Conservation (phyloP, 2,797 vertebrate genomes). For the Pyrocephalus nanus region DNA sequence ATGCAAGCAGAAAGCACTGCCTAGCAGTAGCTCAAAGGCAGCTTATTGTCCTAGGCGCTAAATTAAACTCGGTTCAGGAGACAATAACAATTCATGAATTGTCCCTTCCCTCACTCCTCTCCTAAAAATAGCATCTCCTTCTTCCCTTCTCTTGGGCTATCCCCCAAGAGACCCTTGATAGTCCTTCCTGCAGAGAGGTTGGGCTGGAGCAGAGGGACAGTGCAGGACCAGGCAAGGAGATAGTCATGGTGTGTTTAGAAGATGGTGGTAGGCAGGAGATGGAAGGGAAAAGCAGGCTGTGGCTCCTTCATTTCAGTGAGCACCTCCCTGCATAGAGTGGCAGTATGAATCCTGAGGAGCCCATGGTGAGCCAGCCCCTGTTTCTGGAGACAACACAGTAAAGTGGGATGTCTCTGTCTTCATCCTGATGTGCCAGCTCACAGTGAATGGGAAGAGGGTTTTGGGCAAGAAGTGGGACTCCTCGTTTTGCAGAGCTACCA, state of each 20-base stretch:
- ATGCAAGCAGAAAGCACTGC: not conserved
- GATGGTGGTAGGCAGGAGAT: not conserved
- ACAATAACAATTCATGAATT: not conserved
- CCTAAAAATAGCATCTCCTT: not conserved
- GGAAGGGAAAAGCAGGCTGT: not conserved
- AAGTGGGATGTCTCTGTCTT: not conserved
- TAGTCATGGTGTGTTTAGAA: not conserved
- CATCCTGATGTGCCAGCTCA: not conserved
- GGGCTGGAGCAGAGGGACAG: fast-evolving
- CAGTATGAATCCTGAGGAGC: not conserved
- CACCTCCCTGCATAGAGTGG: not conserved
- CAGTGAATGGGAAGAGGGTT: not conserved
- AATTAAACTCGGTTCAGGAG: not conserved
- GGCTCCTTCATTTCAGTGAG: not conserved
- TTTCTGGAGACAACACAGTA: not conserved
- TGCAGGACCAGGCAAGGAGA: not conserved
- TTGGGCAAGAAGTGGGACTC: not conserved
- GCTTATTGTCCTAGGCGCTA: not conserved
- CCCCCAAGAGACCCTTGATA: not conserved
- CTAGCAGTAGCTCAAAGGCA: not conserved
- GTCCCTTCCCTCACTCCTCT: not conserved
- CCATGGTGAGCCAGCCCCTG: not conserved
- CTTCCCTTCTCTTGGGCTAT: not conserved
- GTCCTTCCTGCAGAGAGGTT: not conserved
- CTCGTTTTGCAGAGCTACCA: not conserved